Conservation (phyloP, 2,113 vertebrate genomes). For the Herpetotheres cachinnans region DNA sequence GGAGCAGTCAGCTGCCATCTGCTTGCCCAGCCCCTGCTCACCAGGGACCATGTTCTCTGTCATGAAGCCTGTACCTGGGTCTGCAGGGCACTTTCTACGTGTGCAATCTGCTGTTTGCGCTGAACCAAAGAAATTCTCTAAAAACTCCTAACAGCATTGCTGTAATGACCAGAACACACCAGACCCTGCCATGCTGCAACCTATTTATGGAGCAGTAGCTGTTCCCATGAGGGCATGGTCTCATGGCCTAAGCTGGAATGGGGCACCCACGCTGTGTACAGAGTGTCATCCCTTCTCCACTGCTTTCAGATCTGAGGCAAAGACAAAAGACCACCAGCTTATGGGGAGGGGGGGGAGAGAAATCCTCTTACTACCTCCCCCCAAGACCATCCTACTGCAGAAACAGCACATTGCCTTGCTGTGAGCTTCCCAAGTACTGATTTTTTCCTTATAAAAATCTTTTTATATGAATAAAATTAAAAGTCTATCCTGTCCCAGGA, state of each 20-base stretch:
- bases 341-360: neutral
- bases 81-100: neutral
- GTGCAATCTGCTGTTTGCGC: neutral
- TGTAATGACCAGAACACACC: neutral
- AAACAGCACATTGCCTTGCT: neutral
- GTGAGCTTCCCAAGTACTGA: neutral
- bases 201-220: neutral
- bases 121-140: neutral
- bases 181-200: neutral
- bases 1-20: neutral
- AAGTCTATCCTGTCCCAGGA: neutral
- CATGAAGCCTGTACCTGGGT: neutral
- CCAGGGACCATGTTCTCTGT: fast-evolving
- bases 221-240: neutral
- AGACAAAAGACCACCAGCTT: neutral
- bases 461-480: neutral
- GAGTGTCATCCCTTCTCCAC: neutral
- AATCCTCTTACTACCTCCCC: neutral
- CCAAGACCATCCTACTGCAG: neutral
- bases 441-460: neutral
- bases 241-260: neutral
- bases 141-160: neutral
- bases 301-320: neutral
- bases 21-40: neutral
- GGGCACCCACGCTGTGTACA: neutral